Percentiles rank a stretch among this genome's conserved stretches.
These are phyloP conservation scores for Falco naumanni DNA, from an alignment of 2,797 vertebrate genomes.

Conservation along the genomic window DNA sequence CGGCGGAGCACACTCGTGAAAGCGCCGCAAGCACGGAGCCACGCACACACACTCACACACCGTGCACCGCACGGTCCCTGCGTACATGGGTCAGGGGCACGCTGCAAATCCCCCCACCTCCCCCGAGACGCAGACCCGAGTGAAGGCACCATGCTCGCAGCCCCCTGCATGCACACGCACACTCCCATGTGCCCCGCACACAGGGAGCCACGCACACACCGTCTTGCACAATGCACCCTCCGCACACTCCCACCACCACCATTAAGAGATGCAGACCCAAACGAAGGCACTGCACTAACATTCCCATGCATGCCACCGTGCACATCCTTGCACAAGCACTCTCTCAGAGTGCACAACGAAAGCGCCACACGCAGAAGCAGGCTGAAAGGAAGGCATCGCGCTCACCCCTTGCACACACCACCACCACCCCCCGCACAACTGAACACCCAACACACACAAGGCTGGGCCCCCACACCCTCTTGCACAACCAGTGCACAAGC, in stretches of 20 bases:
- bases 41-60: fast-evolving
- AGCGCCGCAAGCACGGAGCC: neutral
- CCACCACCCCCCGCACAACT: fast-evolving
- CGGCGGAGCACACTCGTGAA: neutral
- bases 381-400: fast-evolving
- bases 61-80: neutral
- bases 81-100: neutral
- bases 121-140: neutral
- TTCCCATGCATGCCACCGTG: fast-evolving
- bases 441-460: fast-evolving
- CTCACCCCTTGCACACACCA: neutral
- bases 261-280: neutral
- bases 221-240: neutral
- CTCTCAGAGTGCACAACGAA: fast-evolving
- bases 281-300: fast-evolving
- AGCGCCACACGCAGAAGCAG: neutral
- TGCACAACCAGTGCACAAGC: fast-evolving
- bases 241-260: fast-evolving
- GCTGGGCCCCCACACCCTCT: neutral
- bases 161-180: fast-evolving
- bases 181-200: fast-evolving
- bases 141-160: neutral
- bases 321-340: neutral
- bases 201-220: fast-evolving
- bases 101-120: no score